Evolutionary conservation across 2,888 invertebrate genomes (phyloP).

Genomic region (Meiosimyza platycephala): DNA sequence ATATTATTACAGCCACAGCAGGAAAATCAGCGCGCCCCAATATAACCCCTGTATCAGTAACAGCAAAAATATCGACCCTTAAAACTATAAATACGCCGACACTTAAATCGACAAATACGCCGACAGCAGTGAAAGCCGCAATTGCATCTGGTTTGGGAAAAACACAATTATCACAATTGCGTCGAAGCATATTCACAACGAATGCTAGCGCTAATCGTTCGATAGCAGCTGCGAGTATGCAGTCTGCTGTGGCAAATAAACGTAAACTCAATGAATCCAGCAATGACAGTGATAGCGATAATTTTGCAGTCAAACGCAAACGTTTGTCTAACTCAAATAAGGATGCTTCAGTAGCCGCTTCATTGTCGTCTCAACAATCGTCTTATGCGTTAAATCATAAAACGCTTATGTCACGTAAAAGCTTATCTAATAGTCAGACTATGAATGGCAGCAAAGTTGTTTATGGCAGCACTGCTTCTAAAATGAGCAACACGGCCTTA

Average conservation of each 20-base stretch:
- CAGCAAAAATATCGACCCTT: slow-evolving; percentile 23
- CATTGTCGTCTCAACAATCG: not conserved
- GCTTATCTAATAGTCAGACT: slow-evolving; percentile 14
- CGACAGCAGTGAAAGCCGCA: slow-evolving; percentile 20
- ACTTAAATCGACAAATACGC: not conserved
- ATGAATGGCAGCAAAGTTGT: slow-evolving; percentile 32
- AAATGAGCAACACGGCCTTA: not conserved
- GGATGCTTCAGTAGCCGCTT: not conserved
- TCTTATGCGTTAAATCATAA: slow-evolving; percentile 9
- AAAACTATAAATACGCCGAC: slow-evolving; percentile 30
- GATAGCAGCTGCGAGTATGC: not conserved
- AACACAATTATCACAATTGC: slow-evolving; percentile 51
- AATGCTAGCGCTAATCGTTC: slow-evolving; percentile 44
- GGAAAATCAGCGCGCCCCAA: slow-evolving; percentile 1
- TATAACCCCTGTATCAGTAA: not conserved
- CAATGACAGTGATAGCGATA: slow-evolving; percentile 29
- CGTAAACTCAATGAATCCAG: slow-evolving; percentile 17
- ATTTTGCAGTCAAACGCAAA: not conserved
- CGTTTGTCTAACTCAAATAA: slow-evolving; percentile 16
- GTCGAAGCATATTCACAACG: slow-evolving; percentile 49
- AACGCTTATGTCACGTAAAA: slow-evolving; percentile 16
- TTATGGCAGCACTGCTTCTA: slow-evolving; percentile 1
- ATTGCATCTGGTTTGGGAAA: slow-evolving; percentile 22
- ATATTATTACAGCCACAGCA: slow-evolving; percentile 16
- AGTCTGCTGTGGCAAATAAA: not conserved